These are phyloP conservation scores for Eriosoma lanigerum DNA, from an alignment of 1,140 invertebrate species.

Conservation along the genomic window DNA sequence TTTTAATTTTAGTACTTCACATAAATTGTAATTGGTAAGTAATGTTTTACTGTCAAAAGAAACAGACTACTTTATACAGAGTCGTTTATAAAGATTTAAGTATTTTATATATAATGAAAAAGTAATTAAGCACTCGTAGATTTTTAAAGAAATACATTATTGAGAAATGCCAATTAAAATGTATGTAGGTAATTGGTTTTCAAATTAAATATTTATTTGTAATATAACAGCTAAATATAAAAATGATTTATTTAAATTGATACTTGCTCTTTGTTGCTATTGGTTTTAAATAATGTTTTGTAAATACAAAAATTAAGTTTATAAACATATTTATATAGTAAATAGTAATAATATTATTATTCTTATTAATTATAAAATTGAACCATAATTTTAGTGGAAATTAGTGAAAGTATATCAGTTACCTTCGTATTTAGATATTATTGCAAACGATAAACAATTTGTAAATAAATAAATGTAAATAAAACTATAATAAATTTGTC, in stretches of 20 bases:
- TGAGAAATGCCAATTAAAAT: not conserved
- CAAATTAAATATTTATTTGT: not conserved
- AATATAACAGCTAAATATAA: not conserved
- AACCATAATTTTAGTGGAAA: not conserved
- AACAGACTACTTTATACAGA: not conserved
- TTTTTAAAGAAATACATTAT: not conserved
- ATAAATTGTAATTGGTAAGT: constrained; percentile 7
- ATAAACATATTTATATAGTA: constrained; percentile 7
- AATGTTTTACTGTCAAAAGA: not conserved
- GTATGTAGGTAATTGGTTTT: not conserved
- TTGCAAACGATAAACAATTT: not conserved
- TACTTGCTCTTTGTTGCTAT: not conserved
- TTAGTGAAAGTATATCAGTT: constrained; percentile 24
- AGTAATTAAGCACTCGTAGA: not conserved
- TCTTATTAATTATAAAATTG: constrained; percentile 2
- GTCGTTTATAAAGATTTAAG: too few species aligned
- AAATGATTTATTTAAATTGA: not conserved
- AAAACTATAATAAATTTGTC: constrained; percentile 29
- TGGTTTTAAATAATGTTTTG: not conserved
- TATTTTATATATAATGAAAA: not conserved
- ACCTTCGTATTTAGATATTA: constrained; percentile 11
- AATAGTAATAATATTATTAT: not conserved
- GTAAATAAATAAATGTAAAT: constrained; percentile 32
- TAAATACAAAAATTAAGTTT: constrained; percentile 17
- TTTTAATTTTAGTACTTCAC: not conserved